phyloP scores from a whole-genome alignment of 2,888 invertebrate species.

The Aleiodes alternator region DNA sequence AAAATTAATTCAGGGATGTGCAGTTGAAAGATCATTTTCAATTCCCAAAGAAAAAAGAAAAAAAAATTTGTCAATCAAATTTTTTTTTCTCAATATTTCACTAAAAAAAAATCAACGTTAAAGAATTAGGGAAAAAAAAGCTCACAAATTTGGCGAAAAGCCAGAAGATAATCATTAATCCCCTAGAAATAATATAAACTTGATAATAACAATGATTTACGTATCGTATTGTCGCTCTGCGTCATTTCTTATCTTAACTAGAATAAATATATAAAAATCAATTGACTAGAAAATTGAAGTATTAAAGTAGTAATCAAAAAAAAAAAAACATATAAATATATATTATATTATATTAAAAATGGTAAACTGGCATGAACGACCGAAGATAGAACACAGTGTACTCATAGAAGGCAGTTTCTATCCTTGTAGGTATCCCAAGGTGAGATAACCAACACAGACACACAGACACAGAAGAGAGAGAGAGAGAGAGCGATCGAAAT shows the following conservation, averaged over 20 bases:
- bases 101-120: too few species aligned
- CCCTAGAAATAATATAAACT: not conserved
- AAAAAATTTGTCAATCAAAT: too few species aligned
- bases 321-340: too few species aligned
- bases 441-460: slow-evolving; percentile 13
- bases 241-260: not conserved
- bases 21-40: too few species aligned
- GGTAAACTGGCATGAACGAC: slow-evolving; percentile 29
- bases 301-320: slow-evolving; percentile 50
- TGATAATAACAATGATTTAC: not conserved
- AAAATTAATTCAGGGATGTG: too few species aligned
- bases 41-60: too few species aligned
- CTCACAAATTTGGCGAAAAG: not conserved
- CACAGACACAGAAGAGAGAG: slow-evolving; percentile 73
- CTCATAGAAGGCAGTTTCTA: slow-evolving; percentile 83
- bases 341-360: slow-evolving; percentile 46
- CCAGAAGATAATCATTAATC: not conserved
- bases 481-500: too few species aligned
- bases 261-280: slow-evolving; percentile 6
- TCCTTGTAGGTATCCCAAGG: slow-evolving; percentile 81
- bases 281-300: slow-evolving; percentile 35
- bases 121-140: not conserved
- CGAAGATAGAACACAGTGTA: slow-evolving; percentile 59
- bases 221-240: slow-evolving; percentile 20
- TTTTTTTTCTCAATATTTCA: too few species aligned